These are phyloP conservation scores for Cephalopterus ornatus DNA, from an alignment of 2,113 vertebrate genomes.

Conservation along the genomic window DNA sequence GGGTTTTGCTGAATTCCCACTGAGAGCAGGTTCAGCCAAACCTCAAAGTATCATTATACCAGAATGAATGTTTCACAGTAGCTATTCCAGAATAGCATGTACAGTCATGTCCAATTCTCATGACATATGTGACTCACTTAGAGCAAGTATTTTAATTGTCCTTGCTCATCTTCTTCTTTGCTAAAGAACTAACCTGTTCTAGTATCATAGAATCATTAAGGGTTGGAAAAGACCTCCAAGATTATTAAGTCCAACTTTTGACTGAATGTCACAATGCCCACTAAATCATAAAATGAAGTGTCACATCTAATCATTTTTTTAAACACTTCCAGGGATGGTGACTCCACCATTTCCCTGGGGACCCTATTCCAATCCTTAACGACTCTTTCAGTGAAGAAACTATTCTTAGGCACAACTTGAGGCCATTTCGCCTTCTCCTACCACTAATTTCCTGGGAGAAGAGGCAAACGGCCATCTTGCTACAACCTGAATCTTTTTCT, in stretches of 20 bases:
- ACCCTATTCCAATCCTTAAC: neutral
- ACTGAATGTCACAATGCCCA: neutral
- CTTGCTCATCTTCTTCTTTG: neutral
- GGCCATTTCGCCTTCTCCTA: neutral
- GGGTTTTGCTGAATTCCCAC: neutral
- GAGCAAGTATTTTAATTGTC: neutral
- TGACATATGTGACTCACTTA: neutral
- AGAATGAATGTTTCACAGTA: neutral
- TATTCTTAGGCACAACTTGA: neutral
- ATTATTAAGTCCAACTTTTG: neutral
- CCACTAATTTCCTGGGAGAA: neutral
- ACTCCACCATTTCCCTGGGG: neutral
- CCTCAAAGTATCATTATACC: neutral
- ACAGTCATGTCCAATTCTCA: neutral
- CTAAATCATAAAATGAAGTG: neutral
- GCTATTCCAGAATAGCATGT: neutral
- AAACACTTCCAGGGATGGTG: neutral
- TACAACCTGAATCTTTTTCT: neutral
- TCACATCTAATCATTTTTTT: neutral
- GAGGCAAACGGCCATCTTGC: neutral
- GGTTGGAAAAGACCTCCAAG: neutral
- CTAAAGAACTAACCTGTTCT: neutral
- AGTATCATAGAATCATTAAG: neutral
- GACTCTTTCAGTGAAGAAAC: neutral
- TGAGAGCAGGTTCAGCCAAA: neutral